These are phyloP conservation scores for Hydrotaea diabolus DNA, from an alignment of 2,888 invertebrate species.

Conservation along the genomic window DNA sequence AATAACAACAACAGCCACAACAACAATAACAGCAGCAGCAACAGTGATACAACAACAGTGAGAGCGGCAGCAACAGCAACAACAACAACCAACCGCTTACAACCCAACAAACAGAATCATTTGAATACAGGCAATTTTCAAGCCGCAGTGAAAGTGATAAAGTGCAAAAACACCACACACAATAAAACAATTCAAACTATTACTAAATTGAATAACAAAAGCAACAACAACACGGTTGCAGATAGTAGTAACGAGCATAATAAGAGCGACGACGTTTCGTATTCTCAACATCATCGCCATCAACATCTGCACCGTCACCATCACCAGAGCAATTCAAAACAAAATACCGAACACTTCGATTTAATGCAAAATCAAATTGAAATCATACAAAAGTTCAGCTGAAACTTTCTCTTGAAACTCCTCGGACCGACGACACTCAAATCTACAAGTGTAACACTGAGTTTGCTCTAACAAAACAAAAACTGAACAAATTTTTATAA, in stretches of 20 bases:
- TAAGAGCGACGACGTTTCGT: slow-evolving; percentile 5
- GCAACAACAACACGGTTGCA: slow-evolving; percentile 52
- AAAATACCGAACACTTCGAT: slow-evolving; percentile 67
- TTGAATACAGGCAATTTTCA: slow-evolving; percentile 30
- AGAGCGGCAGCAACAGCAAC: slow-evolving; percentile 25
- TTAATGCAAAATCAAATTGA: slow-evolving; percentile 67
- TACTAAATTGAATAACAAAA: slow-evolving; percentile 61
- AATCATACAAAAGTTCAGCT: slow-evolving; percentile 63
- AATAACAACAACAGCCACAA: slow-evolving; percentile 49
- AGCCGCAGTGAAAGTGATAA: slow-evolving; percentile 67
- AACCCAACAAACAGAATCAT: slow-evolving; percentile 45
- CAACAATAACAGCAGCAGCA: slow-evolving; percentile 22
- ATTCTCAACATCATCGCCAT: slow-evolving; percentile 11
- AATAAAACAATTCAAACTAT: slow-evolving; percentile 67
- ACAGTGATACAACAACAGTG: slow-evolving; percentile 26
- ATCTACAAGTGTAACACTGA: slow-evolving; percentile 40
- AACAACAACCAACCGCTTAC: slow-evolving; percentile 28
- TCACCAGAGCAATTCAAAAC: slow-evolving; percentile 65
- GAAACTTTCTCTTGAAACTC: slow-evolving; percentile 57
- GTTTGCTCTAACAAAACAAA: slow-evolving; percentile 38
- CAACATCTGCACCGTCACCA: slow-evolving; percentile 63
- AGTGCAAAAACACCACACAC: slow-evolving; percentile 61
- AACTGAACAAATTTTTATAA: not conserved
- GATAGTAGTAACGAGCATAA: not conserved
- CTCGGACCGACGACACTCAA: slow-evolving; percentile 12